A percentile compares a stretch with the other conserved stretches of the same genome.
These are phyloP conservation scores for Leptestheria dahalacensis DNA, from an alignment of 1,140 invertebrate genomes.

Conservation along the genomic window DNA sequence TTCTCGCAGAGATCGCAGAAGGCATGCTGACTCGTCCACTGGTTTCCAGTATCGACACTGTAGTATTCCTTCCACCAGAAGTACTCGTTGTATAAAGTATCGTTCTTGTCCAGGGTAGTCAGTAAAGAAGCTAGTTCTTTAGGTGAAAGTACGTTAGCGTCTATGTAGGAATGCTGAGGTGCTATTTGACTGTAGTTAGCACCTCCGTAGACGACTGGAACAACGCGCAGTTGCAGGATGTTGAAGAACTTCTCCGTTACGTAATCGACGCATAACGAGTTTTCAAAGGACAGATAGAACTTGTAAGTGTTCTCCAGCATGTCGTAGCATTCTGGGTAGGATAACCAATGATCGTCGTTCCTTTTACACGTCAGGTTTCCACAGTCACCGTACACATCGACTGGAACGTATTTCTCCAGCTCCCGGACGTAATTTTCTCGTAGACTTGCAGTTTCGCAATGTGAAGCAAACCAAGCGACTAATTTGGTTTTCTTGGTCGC, in stretches of 20 bases:
- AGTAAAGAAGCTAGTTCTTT: constrained; percentile 12
- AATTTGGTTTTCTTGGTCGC: constrained; percentile 72
- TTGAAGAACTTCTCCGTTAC: constrained; percentile 26
- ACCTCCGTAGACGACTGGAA: constrained; percentile 16
- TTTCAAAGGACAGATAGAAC: constrained; percentile 17
- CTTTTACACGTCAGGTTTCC: constrained; percentile 15
- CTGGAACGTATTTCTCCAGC: constrained; percentile 28
- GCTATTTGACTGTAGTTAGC: constrained; percentile 16
- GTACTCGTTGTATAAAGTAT: constrained; percentile 11
- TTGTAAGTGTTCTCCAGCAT: constrained; percentile 17
- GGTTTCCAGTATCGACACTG: constrained; percentile 23
- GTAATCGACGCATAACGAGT: constrained; percentile 24
- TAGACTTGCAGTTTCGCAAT: constrained; percentile 21
- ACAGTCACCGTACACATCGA: constrained; percentile 37
- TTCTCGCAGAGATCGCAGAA: constrained; percentile 46
- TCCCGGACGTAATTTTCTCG: constrained; percentile 25
- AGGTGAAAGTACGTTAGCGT: constrained; percentile 4
- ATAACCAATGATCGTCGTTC: background rate
- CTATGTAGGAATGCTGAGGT: constrained; percentile 14
- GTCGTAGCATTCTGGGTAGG: constrained; percentile 26
- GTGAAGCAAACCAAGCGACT: constrained; percentile 24
- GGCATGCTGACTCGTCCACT: constrained; percentile 82
- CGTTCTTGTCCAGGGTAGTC: constrained; percentile 9
- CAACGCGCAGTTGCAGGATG: constrained; percentile 1
- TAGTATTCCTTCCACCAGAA: constrained; percentile 17